phyloP scores from a whole-genome alignment of 2,113 vertebrate genomes.

The Gnathonemus longibarbis region DNA sequence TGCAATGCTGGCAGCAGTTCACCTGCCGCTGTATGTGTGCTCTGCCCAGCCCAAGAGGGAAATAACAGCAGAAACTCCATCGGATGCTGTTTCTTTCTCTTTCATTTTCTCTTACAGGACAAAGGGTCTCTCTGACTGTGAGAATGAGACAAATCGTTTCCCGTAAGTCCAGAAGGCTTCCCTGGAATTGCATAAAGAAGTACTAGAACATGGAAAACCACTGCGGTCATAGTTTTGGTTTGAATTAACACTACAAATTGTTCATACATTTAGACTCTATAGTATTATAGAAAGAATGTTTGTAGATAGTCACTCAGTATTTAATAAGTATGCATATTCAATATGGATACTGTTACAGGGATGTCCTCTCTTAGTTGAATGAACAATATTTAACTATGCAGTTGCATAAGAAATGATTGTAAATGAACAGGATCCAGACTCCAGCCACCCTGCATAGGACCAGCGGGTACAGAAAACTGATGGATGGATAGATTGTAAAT shows the following conservation, averaged over 20 bases:
- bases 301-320: neutral
- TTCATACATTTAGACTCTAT: neutral
- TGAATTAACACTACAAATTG: neutral
- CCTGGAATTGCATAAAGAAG: neutral
- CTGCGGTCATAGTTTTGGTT: neutral
- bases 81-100: neutral
- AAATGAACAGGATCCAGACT: neutral
- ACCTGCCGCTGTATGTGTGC: neutral
- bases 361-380: neutral
- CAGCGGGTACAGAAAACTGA: neutral
- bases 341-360: neutral
- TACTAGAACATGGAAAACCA: neutral
- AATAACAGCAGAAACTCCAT: neutral
- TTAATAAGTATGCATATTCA: neutral
- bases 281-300: neutral
- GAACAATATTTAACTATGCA: neutral
- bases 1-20: neutral
- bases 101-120: neutral
- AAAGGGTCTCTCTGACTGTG: neutral
- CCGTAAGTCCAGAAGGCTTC: slow-evolving; percentile 1
- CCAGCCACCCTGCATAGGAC: neutral
- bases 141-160: neutral
- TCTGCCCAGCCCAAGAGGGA: neutral
- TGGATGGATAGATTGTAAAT: neutral
- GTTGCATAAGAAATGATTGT: neutral